These are phyloP conservation scores for Drosophila malerkotliana DNA, from an alignment of 1,140 invertebrate genomes.

Conservation along the genomic window DNA sequence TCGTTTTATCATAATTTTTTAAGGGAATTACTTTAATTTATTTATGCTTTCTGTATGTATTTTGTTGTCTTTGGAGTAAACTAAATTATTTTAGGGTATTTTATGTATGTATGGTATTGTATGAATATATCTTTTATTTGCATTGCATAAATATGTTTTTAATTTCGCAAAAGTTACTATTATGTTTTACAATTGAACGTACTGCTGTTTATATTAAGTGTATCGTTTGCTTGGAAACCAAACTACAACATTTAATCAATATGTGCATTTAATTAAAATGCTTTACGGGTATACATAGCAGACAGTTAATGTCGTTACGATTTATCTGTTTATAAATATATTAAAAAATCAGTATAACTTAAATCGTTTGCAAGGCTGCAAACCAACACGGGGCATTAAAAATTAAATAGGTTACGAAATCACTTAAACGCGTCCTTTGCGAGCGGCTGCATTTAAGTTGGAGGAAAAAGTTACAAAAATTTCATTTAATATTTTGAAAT, in stretches of 20 bases:
- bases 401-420: conserved; percentile 46
- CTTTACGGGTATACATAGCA: conserved; percentile 62
- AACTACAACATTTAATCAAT: conserved; percentile 73
- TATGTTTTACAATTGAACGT: conserved; percentile 41
- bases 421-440: conserved; percentile 81
- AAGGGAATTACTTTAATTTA: conserved; percentile 13
- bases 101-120: conserved; percentile 50
- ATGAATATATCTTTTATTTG: conserved; percentile 48
- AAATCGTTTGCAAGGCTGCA: conserved; percentile 46
- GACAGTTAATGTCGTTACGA: conserved; percentile 42
- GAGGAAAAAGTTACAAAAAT: conserved; percentile 4
- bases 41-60: conserved; percentile 17
- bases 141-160: conserved; percentile 48
- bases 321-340: conserved; percentile 47
- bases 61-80: conserved; percentile 23
- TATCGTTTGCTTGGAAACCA: conserved; percentile 67
- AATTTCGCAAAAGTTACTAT: conserved; percentile 43
- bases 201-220: conserved; percentile 42
- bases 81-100: conserved; percentile 39
- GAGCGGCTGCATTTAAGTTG: conserved; percentile 60
- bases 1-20: conserved; percentile 32
- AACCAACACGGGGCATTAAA: conserved; percentile 54
- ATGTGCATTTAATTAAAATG: conserved; percentile 64
- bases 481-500: not conserved
- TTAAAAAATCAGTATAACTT: conserved; percentile 44